Base-by-base conservation (phyloP, 64 coral and sea anemone species). In the Stylophora pistillata region DNA sequence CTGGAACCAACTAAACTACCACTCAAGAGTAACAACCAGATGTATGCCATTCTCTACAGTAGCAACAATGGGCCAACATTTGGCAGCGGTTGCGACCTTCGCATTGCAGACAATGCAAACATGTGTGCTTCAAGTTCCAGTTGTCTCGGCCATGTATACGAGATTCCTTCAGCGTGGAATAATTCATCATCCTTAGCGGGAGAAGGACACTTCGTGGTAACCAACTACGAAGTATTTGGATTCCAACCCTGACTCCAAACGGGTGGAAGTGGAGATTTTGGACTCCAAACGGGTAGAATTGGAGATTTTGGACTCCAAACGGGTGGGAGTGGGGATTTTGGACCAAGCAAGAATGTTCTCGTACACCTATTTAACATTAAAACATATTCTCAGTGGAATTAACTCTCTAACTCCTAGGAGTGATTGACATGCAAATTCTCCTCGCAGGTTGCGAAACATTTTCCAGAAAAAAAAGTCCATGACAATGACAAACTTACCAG, bases 161-260 rank as follows among this genome's bases (percentile, higher is more conserved):
- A 88, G 26, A 77, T 72, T 29, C 86, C 86, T 25, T 1, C 27
- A 27, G 72, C 29, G 0, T 55, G 63, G 33, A 17, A 76, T 11
- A 10, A 28, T 0, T 61, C 73, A 17, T 47, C 1, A 7, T 88
- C 77, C 28, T 68, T 88, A 2, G 16, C 73, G 0, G 86, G 86
- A 13, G 74, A 14, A 12, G n/a, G 32, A 74, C 62, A 72, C 4
- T 88, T 88, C 20, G 56, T 30, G 16, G 23, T 27, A 69, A 87
- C 37, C 2, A 60, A 60, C 17, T 28, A 73, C 10, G 85, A 87
- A 74, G 85, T 87, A 27, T 88, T 76, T 58, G 74, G 71, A 62
- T 7, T 78, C 27, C 61, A 64, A 23, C 23, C 15, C 15, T 64
- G 61, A 64, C 61, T 47, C 37, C 3, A 64, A 64, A 47, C 1